Conservation (phyloP, 2,113 vertebrate genomes). For the Ochotona curzoniae region DNA sequence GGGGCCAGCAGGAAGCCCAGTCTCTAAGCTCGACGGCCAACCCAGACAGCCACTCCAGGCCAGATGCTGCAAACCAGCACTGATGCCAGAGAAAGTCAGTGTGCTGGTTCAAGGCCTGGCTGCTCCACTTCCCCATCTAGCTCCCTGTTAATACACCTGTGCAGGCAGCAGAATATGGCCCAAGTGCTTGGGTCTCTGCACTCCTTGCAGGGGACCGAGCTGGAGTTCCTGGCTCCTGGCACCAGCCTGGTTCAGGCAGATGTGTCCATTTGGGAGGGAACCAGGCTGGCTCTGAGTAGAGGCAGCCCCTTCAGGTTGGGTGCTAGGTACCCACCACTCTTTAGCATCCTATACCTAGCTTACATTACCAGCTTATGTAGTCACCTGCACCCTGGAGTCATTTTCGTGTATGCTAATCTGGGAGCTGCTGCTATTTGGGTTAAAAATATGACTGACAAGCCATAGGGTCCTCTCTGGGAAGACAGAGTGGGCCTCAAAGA, state of each 20-base stretch:
- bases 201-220: no score
- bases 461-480: neutral
- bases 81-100: no score
- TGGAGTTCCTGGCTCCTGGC: no score
- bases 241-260: no score
- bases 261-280: no score
- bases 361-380: fast-evolving
- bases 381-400: neutral
- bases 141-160: no score
- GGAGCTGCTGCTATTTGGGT: neutral
- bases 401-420: neutral
- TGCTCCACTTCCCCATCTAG: no score
- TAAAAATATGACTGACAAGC: neutral
- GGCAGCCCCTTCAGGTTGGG: neutral
- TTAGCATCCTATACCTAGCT: no score
- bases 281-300: neutral
- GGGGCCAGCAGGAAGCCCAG: neutral
- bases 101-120: no score
- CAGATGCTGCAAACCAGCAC: neutral
- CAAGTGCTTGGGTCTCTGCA: no score
- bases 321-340: fast-evolving
- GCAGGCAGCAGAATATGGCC: no score
- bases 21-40: no score
- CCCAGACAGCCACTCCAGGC: neutral
- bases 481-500: neutral